phyloP scores from a whole-genome alignment of 2,113 vertebrate genomes.

The Leptocoma aspasia region DNA sequence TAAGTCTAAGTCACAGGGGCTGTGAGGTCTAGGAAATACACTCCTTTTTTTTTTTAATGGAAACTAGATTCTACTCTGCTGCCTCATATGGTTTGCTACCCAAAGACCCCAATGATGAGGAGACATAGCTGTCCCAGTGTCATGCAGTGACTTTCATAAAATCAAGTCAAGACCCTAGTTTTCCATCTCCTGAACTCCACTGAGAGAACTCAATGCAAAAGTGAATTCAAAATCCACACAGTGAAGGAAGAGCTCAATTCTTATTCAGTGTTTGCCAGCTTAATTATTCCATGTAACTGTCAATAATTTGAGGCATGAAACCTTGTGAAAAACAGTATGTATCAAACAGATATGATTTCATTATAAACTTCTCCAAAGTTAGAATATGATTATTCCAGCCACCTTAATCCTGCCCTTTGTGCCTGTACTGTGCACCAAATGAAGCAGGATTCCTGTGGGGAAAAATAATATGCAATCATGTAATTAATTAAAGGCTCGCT shows the following conservation, averaged over 20 bases:
- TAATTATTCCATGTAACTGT: background rate
- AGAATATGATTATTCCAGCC: background rate
- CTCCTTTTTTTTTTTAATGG: background rate
- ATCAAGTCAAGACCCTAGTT: background rate
- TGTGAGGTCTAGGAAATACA: background rate
- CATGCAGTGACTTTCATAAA: background rate
- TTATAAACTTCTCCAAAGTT: background rate
- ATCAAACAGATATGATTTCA: background rate
- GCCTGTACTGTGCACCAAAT: background rate
- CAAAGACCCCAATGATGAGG: background rate
- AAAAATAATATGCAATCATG: conserved; percentile 28
- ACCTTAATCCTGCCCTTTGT: conserved; percentile 1
- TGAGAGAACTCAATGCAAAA: background rate
- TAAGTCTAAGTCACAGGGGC: background rate
- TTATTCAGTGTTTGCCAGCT: background rate
- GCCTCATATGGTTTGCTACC: background rate
- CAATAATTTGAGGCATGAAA: background rate
- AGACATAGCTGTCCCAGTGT: background rate
- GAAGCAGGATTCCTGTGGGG: conserved; percentile 25
- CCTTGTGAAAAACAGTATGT: background rate
- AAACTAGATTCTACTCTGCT: background rate
- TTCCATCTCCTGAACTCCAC: background rate
- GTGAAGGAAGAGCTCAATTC: background rate
- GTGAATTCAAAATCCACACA: background rate
- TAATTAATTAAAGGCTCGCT: conserved; percentile 50